These are phyloP conservation scores for Petrocephalus zakoni DNA, from an alignment of 2,113 vertebrate species.

Conservation along the genomic window DNA sequence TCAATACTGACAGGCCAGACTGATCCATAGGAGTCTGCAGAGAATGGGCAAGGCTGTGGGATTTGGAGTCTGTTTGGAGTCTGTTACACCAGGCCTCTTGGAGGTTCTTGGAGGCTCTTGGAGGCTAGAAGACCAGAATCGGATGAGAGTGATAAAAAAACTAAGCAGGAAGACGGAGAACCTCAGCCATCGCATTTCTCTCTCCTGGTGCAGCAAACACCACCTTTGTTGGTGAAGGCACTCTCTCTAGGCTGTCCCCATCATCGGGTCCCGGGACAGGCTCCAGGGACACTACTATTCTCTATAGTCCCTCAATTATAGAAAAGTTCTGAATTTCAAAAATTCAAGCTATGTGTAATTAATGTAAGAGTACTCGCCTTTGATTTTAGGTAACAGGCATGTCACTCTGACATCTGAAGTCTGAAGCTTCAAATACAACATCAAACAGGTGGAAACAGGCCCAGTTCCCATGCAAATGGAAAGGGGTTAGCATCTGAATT, in stretches of 20 bases:
- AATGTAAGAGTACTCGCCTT: neutral
- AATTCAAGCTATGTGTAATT: neutral
- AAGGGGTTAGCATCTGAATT: neutral
- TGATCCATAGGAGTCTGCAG: constrained; percentile 6
- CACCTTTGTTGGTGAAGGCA: neutral
- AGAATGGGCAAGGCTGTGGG: neutral
- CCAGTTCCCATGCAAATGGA: neutral
- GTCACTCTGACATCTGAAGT: neutral
- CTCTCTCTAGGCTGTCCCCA: neutral
- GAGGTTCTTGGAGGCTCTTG: neutral
- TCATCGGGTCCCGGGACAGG: neutral
- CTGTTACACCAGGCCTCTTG: neutral
- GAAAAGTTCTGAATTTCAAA: neutral
- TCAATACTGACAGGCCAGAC: constrained; percentile 38
- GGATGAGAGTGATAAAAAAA: neutral
- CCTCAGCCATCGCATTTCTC: neutral
- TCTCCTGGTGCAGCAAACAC: neutral
- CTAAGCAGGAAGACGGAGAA: neutral
- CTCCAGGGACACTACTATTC: neutral
- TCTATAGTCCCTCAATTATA: neutral
- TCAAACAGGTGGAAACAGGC: neutral
- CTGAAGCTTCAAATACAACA: neutral
- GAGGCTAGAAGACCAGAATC: neutral
- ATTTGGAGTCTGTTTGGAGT: no score
- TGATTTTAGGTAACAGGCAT: neutral